Evolutionary conservation across 1,140 invertebrate species (phyloP).

Genomic region (Drosophila biarmipes): DNA sequence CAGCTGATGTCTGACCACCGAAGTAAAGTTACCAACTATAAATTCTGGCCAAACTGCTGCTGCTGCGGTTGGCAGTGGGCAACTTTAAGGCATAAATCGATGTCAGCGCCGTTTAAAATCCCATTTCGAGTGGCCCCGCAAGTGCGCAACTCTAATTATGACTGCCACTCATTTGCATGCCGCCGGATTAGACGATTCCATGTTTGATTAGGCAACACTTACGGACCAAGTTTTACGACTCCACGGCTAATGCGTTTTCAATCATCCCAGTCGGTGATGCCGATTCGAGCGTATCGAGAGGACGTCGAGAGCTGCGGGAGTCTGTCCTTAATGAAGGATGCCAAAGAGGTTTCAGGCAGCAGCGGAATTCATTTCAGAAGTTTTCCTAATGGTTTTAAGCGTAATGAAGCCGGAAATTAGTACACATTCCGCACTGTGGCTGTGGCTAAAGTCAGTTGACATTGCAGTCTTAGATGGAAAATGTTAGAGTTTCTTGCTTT

Average conservation of each 20-base stretch:
- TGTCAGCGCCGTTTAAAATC: constrained; percentile 71
- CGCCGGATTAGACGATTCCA: constrained; percentile 14
- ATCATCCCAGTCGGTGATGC: constrained; percentile 42
- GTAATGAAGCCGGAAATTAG: constrained; percentile 80
- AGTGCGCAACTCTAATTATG: constrained; percentile 61
- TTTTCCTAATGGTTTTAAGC: constrained; percentile 75
- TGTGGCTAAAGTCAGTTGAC: background rate
- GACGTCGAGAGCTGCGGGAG: constrained; percentile 21
- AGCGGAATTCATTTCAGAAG: constrained; percentile 60
- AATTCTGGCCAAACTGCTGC: constrained; percentile 41
- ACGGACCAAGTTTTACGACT: background rate
- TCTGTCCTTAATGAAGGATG: constrained; percentile 56
- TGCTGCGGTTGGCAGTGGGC: constrained; percentile 25
- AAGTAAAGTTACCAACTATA: constrained; percentile 51
- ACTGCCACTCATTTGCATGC: constrained; percentile 32
- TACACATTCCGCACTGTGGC: constrained; percentile 84
- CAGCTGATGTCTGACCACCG: constrained; percentile 68
- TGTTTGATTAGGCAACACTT: constrained; percentile 63
- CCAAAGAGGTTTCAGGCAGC: constrained; percentile 7
- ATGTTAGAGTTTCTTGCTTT: background rate
- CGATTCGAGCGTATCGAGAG: constrained; percentile 18
- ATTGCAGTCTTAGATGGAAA: background rate
- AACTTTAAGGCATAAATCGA: constrained; percentile 69
- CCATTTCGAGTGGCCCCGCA: constrained; percentile 52
- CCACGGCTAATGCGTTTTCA: constrained; percentile 44